Conservation (phyloP, 2,113 vertebrate genomes). For the Platycercus adscitus region DNA sequence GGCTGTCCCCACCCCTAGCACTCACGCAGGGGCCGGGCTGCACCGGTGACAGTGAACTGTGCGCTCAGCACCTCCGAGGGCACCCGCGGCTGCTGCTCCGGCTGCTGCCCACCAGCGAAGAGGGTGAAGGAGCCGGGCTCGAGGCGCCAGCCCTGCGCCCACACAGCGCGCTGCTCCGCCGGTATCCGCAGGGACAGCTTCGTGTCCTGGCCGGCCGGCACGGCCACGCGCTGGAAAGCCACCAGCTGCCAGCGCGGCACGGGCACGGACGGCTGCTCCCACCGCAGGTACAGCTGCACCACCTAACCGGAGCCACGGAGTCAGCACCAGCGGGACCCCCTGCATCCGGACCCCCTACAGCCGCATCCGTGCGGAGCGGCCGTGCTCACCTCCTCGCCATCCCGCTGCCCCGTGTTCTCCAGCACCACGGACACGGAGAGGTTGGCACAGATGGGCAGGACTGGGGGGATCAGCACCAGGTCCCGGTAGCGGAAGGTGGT, state of each 20-base stretch:
- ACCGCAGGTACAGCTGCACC: slow-evolving; percentile 72
- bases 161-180: slow-evolving; percentile 38
- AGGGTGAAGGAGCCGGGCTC: slow-evolving; percentile 63
- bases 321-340: accelerated
- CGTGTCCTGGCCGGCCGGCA: background rate
- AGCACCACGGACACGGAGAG: slow-evolving; percentile 61
- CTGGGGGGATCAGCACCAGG: slow-evolving; percentile 11
- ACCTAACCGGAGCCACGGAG: background rate
- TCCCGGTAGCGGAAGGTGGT: slow-evolving; percentile 62
- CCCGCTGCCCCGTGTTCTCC: slow-evolving; percentile 35
- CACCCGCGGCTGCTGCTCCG: background rate
- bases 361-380: accelerated
- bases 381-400: slow-evolving; percentile 61
- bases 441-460: slow-evolving; percentile 46
- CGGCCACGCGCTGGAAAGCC: slow-evolving; percentile 30
- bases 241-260: slow-evolving; percentile 72
- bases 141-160: slow-evolving; percentile 46
- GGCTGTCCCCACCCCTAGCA: background rate
- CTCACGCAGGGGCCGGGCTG: background rate
- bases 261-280: slow-evolving; percentile 41
- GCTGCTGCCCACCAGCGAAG: slow-evolving; percentile 67
- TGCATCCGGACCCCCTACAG: accelerated
- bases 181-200: slow-evolving; percentile 54
- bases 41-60: background rate
- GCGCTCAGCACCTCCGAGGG: slow-evolving; percentile 47